Conservation (phyloP, 2,888 invertebrate genomes). For the Drosophila macrospina region DNA sequence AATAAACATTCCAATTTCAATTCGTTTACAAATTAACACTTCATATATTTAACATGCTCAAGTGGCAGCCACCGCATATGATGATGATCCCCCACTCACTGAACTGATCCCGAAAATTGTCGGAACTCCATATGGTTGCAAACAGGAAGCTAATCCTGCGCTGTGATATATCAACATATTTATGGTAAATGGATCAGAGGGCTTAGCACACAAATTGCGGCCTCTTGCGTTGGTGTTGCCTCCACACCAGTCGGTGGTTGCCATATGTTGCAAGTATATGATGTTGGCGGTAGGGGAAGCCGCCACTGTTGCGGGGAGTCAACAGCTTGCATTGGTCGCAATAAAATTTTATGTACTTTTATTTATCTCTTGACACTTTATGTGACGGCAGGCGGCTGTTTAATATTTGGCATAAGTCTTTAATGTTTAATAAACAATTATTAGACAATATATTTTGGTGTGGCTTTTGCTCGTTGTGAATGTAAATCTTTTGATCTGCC, state of each 20-base stretch:
- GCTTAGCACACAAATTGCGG: conserved; percentile 57
- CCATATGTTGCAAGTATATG: conserved; percentile 57
- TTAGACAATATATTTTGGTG: conserved; percentile 65
- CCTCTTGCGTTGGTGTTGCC: background rate
- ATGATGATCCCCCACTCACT: background rate
- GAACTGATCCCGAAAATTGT: conserved; percentile 16
- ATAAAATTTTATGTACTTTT: conserved; percentile 71
- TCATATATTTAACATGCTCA: conserved; percentile 67
- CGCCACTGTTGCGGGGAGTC: conserved; percentile 9
- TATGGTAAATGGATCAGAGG: conserved; percentile 79
- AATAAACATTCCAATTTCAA: conserved; percentile 60
- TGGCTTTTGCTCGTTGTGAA: conserved; percentile 23
- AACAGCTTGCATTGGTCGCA: conserved; percentile 12
- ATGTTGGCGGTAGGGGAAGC: conserved; percentile 2
- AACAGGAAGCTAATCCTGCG: conserved; percentile 79
- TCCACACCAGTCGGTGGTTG: conserved; percentile 58
- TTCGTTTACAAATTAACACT: conserved; percentile 75
- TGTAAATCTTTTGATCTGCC: conserved; percentile 64
- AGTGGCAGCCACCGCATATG: conserved; percentile 45
- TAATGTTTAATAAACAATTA: conserved; percentile 81
- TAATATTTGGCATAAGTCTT: conserved; percentile 66
- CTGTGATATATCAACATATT: conserved; percentile 82
- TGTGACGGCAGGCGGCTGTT: conserved; percentile 66
- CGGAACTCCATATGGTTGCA: conserved; percentile 74
- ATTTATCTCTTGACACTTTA: conserved; percentile 39